phyloP scores from a whole-genome alignment of 1,140 invertebrate genomes.

The Aphelenchoides avenae region DNA sequence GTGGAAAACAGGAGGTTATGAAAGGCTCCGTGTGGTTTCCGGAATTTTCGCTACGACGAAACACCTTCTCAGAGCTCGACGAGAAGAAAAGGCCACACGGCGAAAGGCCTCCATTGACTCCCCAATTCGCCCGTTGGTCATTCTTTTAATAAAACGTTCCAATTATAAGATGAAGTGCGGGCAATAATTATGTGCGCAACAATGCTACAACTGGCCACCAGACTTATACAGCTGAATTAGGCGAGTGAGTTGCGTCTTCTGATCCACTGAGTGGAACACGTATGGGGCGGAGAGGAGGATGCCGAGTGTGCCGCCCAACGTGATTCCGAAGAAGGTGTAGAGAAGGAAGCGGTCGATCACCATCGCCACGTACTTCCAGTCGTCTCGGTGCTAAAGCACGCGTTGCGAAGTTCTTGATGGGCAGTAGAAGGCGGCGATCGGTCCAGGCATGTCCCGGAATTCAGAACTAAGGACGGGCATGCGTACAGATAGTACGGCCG shows the following conservation, averaged over 20 bases:
- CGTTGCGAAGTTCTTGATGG: background rate
- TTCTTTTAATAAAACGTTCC: too few species aligned
- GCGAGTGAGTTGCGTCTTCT: conserved; percentile 89
- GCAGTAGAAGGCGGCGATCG: conserved; percentile 7
- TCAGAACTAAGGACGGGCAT: too few species aligned
- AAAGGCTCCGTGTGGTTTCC: too few species aligned
- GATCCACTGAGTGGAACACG: conserved; percentile 97
- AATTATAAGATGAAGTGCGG: too few species aligned
- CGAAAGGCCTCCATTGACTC: too few species aligned
- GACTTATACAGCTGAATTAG: conserved; percentile 63
- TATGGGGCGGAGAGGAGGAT: conserved; percentile 98
- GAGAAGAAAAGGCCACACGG: too few species aligned
- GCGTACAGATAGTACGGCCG: too few species aligned
- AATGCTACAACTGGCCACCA: conserved; percentile 14
- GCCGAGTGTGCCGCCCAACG: conserved; percentile 84
- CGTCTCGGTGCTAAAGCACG: conserved; percentile 44
- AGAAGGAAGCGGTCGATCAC: conserved; percentile 94
- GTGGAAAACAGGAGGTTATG: too few species aligned
- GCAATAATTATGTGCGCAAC: background rate
- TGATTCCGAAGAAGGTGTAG: conserved; percentile 94
- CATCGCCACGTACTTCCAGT: conserved; percentile 53
- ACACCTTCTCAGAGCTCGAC: too few species aligned
- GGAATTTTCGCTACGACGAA: too few species aligned
- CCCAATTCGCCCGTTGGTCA: too few species aligned
- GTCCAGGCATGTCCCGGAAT: too few species aligned